These are phyloP conservation scores for Drosophila mayaguana DNA, from an alignment of 2,888 invertebrate species.

Conservation along the genomic window DNA sequence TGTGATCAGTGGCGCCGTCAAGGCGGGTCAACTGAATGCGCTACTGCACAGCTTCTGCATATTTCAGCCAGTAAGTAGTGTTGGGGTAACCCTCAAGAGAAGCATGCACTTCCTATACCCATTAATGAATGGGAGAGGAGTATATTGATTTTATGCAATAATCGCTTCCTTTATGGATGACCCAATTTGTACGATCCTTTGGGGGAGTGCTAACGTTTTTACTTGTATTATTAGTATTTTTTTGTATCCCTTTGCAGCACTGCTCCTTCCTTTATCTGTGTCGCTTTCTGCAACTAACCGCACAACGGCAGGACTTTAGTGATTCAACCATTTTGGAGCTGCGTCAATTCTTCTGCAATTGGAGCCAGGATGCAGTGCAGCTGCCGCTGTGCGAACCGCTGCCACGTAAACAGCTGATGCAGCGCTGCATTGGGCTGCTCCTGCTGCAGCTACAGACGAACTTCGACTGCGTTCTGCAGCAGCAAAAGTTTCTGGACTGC, in stretches of 20 bases:
- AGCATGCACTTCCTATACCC: too few relatives aligned
- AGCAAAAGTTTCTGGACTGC: constrained; percentile 88
- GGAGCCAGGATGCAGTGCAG: constrained; percentile 81
- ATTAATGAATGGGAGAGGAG: too few relatives aligned
- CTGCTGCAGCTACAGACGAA: constrained; percentile 87
- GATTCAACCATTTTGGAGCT: constrained; percentile 85
- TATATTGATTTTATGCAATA: too few relatives aligned
- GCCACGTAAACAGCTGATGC: constrained; percentile 86
- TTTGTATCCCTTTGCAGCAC: constrained; percentile 87
- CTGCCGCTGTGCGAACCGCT: constrained; percentile 82
- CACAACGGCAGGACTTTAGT: constrained; percentile 85
- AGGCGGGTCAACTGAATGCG: constrained; percentile 87
- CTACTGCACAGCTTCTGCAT: constrained; percentile 89
- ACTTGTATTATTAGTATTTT: too few relatives aligned
- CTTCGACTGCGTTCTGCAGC: constrained; percentile 88
- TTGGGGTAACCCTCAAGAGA: not conserved
- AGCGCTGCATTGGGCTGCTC: constrained; percentile 87
- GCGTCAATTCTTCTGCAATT: constrained; percentile 77
- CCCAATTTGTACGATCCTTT: too few relatives aligned
- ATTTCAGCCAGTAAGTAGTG: constrained; percentile 89
- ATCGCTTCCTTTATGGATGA: too few relatives aligned
- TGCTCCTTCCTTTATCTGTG: constrained; percentile 88
- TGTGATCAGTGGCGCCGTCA: constrained; percentile 83
- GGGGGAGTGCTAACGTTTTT: too few relatives aligned
- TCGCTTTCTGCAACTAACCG: constrained; percentile 87